Evolutionary conservation across 2,113 vertebrate genomes (phyloP).

Genomic region (Azemiops feae): DNA sequence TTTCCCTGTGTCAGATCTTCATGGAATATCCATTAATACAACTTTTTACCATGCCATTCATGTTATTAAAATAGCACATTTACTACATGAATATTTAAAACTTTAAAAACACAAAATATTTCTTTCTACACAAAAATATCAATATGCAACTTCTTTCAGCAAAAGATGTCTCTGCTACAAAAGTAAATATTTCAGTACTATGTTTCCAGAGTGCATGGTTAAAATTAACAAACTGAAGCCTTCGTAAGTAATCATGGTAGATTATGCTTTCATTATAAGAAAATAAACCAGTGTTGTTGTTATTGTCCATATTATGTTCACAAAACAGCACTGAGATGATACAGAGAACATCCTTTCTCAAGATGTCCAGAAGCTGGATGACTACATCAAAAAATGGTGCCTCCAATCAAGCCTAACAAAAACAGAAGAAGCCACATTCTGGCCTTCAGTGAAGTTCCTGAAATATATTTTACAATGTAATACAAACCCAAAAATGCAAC

Average conservation of each 20-base stretch:
- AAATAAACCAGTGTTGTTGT: neutral
- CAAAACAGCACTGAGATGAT: neutral
- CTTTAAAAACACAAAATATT: constrained; percentile 58
- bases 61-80: neutral
- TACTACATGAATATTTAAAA: constrained; percentile 39
- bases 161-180: constrained; percentile 53
- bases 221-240: constrained; percentile 44
- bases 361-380: too few species aligned
- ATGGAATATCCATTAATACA: neutral
- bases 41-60: constrained; percentile 22
- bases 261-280: constrained; percentile 41
- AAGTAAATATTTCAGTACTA: constrained; percentile 62
- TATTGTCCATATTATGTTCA: neutral
- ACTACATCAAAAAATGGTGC: too few species aligned
- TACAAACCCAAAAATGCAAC: too few species aligned
- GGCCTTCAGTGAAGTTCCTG: too few species aligned
- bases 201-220: constrained; percentile 61
- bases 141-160: constrained; percentile 56
- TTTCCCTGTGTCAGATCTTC: constrained; percentile 5
- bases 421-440: too few species aligned
- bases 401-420: too few species aligned
- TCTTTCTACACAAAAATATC: constrained; percentile 50
- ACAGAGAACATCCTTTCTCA: too few species aligned
- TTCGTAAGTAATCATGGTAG: constrained; percentile 58
- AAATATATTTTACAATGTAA: too few species aligned